Base-by-base conservation (phyloP, 92 coral and sea anemone genomes). In the Paramuricea clavata region DNA sequence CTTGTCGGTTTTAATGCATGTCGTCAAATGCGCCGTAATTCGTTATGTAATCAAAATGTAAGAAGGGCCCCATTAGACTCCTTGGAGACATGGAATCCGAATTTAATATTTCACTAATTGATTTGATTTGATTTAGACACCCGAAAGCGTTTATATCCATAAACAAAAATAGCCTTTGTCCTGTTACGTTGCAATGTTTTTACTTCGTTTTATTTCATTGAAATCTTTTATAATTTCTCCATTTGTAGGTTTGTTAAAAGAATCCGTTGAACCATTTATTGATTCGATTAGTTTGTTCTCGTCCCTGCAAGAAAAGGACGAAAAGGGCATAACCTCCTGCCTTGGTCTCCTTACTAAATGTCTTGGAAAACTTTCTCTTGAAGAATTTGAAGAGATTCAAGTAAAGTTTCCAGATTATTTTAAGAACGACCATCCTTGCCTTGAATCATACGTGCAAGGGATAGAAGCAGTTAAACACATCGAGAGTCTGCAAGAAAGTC, bases 281-380 rank as follows among this genome's bases (percentile, higher is more conserved):
- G 82, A 76, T 11, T 50, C 82, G 12, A 76, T 76, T 21, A 19
- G 49, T 31, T 50, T 76, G 68, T 76, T 76, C 52, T 68, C 82
- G 34, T 76, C 82, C 23, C 47, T 76, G 8, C 64, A 76, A 8
- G 34, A 13, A 5, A 76, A 76, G 23, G 82, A 76, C 16, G 82
- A 76, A 54, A 76, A 76, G 32, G 82, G 82, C 11, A 76, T 76
- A 3, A 68, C 82, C 5, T 76, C 82, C 7, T 76, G 82, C 17
- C 82, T 76, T 49, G 82, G 82, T 36, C 67, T 76, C 11, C 82
- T 76, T 76, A 49, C 82, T 4, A 76, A 76, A 76, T 76, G 82
- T 76, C 82, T 76, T 54, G 82, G 82, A 0, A 76, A 76, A 54
- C 67, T 76, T 1, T 76, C 82, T 50, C 47, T 76, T 56, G 82